Evolutionary conservation across 2,797 vertebrate species (phyloP), one percentile per base, ranked within the genome.

Genomic region (Xerus rutilus): DNA sequence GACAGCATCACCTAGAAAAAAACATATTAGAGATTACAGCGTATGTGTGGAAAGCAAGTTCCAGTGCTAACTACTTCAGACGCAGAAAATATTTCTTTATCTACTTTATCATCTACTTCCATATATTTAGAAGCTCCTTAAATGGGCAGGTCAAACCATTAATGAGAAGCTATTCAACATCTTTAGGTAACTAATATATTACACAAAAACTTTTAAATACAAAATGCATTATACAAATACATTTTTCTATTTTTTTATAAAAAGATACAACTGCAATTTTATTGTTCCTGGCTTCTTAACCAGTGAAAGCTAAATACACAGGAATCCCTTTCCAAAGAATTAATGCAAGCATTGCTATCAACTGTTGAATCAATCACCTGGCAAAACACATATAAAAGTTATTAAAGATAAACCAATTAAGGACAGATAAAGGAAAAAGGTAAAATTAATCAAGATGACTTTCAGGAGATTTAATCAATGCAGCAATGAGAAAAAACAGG

Each of bases 11-110:
- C 99, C 99, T 99, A 99, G 98, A 98, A 99, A 99, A 99, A 99
- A 99, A 99, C 99, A 99, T 99, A 99, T 99, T 99, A 99, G 98
- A 99, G 99, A 99, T 99, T 99, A 99, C 99, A 99, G 98, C 99
- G 99, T 98, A 99, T 99, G 99, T 99, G 99, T 99, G 99, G 99
- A 99, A 99, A 98, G 99, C 99, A 99, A 98, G 98, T 88, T 98
- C 98, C 98, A 98, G 98, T 96, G 97, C 98, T 98, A 99, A 98
- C 97, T 98, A 98, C 86, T 96, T 98, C 95, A 98, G 98, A 98
- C 79, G 98, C 95, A 98, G 93, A 97, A 96, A 97, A 98, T 85
- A 2, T 97, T 77, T 96, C 97, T 95, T 86, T 83, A 90, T 18
- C 97, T 67, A 88, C 28, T 88, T 95, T 73, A 97, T 76, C 93